phyloP scores from a whole-genome alignment of 2,888 invertebrate genomes.

The Lordiphosa fenestrarum region DNA sequence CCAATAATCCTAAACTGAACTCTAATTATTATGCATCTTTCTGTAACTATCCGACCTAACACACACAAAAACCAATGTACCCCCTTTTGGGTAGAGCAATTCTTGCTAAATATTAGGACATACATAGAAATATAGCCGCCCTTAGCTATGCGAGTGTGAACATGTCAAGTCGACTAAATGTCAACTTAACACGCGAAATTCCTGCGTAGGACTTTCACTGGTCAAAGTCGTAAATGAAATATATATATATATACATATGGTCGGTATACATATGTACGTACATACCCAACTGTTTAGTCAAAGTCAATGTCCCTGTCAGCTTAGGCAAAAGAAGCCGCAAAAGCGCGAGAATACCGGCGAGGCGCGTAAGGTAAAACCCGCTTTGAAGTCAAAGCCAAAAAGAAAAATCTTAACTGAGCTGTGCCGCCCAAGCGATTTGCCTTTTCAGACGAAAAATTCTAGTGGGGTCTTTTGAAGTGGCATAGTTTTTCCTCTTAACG shows the following conservation, averaged over 20 bases:
- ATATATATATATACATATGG: slow-evolving; percentile 15
- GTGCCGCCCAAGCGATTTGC: slow-evolving; percentile 54
- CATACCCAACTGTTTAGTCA: slow-evolving; percentile 23
- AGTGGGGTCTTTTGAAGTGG: slow-evolving; percentile 60
- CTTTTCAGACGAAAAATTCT: slow-evolving; percentile 59
- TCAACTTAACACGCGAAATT: slow-evolving; percentile 78
- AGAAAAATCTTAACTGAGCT: slow-evolving; percentile 15
- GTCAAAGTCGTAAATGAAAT: slow-evolving; percentile 57
- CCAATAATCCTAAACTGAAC: no score
- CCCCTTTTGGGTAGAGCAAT: slow-evolving; percentile 43
- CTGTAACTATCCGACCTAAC: not conserved
- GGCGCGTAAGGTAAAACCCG: slow-evolving; percentile 62
- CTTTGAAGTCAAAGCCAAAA: slow-evolving; percentile 64
- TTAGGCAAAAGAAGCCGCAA: slow-evolving; percentile 54
- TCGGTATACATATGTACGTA: not conserved
- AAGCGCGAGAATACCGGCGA: slow-evolving; percentile 74
- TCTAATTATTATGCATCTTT: no score
- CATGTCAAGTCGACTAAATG: slow-evolving; percentile 78
- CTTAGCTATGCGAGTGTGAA: slow-evolving; percentile 62
- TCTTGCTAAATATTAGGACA: slow-evolving; percentile 3
- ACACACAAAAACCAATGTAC: slow-evolving; percentile 19
- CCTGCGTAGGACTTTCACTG: slow-evolving; percentile 75
- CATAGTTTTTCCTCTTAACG: slow-evolving; percentile 69
- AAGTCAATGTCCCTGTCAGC: slow-evolving; percentile 45
- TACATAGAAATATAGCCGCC: slow-evolving; percentile 65